phyloP scores from a whole-genome alignment of 2,888 invertebrate genomes.

The Pseudoips prasinana region DNA sequence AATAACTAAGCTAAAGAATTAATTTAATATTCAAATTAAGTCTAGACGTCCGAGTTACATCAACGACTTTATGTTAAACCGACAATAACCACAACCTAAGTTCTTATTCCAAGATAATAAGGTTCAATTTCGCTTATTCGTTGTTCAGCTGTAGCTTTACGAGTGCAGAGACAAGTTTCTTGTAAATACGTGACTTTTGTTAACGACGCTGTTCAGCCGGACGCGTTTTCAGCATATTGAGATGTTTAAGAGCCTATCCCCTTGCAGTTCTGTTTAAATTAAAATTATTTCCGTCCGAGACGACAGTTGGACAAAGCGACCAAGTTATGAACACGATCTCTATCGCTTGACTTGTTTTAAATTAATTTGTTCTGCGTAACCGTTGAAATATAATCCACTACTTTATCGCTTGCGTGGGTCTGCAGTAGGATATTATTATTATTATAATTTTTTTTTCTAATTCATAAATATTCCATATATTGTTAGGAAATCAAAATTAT shows the following conservation, averaged over 20 bases:
- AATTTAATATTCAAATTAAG: conserved; percentile 21
- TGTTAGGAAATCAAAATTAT: too few species aligned
- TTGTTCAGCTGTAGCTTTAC: conserved; percentile 14
- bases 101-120: conserved; percentile 11
- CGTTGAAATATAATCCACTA: too few species aligned
- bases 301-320: too few species aligned
- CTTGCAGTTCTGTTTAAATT: conserved; percentile 23
- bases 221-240: conserved; percentile 14
- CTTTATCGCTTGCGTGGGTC: too few species aligned
- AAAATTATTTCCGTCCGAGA: conserved; percentile 3
- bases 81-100: conserved; percentile 1
- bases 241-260: conserved; percentile 13
- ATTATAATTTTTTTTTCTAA: too few species aligned
- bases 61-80: background rate
- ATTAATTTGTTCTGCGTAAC: too few species aligned
- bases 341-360: too few species aligned
- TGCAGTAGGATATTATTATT: too few species aligned
- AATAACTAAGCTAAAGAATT: conserved; percentile 20
- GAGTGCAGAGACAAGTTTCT: conserved; percentile 40
- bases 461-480: too few species aligned
- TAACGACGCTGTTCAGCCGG: conserved; percentile 44
- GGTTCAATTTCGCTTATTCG: background rate
- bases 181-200: conserved; percentile 50
- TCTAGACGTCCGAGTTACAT: conserved; percentile 44
- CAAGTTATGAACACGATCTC: too few species aligned